Conservation (phyloP, 2,888 invertebrate genomes). For the Ennomos erosarius region DNA sequence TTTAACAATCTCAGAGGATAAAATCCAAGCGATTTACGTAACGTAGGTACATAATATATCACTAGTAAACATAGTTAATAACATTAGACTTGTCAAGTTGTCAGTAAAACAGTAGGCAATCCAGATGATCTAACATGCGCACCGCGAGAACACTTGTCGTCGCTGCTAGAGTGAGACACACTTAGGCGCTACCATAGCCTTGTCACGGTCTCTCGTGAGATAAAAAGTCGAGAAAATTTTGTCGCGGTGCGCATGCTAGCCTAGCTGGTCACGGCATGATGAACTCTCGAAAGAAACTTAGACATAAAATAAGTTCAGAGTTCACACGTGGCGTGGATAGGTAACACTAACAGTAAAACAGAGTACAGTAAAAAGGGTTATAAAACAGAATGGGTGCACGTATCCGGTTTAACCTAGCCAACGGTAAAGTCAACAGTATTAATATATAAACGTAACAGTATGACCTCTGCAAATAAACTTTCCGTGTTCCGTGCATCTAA, state of each 20-base stretch:
- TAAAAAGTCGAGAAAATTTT: too few species aligned
- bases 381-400: slow-evolving; percentile 53
- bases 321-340: not conserved
- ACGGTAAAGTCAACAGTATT: slow-evolving; percentile 4
- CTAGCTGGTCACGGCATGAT: too few species aligned
- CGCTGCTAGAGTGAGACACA: too few species aligned
- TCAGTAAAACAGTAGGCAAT: not conserved
- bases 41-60: too few species aligned
- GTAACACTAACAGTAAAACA: slow-evolving; percentile 37
- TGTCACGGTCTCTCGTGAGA: too few species aligned
- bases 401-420: slow-evolving; percentile 30
- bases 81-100: not conserved
- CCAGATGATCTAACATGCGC: too few species aligned
- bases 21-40: too few species aligned
- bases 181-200: too few species aligned
- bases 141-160: too few species aligned
- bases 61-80: not conserved
- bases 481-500: too few species aligned
- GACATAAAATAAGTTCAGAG: slow-evolving; percentile 2
- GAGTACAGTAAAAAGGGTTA: slow-evolving; percentile 49
- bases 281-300: slow-evolving; percentile 8
- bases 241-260: too few species aligned
- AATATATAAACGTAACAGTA: not conserved
- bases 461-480: not conserved
- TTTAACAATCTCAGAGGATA: too few species aligned